Percentiles rank a stretch among this genome's conserved stretches.
Conservation (phyloP, 2,888 invertebrate genomes). For the Amiota mariae region DNA sequence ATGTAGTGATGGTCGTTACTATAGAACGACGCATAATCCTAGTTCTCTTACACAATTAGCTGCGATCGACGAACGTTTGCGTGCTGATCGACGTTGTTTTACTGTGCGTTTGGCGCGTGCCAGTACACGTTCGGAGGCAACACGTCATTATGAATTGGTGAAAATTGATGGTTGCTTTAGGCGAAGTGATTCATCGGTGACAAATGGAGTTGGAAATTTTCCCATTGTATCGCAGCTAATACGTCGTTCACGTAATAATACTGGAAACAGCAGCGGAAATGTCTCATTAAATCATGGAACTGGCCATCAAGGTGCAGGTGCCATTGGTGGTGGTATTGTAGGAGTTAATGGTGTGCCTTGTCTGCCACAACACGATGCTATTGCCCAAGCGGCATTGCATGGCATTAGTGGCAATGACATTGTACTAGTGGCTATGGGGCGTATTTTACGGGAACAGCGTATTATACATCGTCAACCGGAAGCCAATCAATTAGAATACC, state of each 20-base stretch:
- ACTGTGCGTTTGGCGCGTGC: constrained; percentile 78
- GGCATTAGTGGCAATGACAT: constrained; percentile 78
- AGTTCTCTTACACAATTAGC: constrained; percentile 56
- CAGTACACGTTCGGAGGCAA: constrained; percentile 82
- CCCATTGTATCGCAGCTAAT: constrained; percentile 73
- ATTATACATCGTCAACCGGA: constrained; percentile 80
- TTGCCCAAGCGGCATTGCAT: constrained; percentile 75
- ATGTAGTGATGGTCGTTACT: constrained; percentile 51
- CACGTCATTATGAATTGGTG: constrained; percentile 80
- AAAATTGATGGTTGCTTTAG: constrained; percentile 67
- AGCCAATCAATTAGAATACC: constrained; percentile 87
- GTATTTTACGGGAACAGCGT: constrained; percentile 81
- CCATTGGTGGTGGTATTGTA: neutral
- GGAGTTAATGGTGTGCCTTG: constrained; percentile 46
- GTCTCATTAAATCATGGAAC: neutral
- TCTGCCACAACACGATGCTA: constrained; percentile 66
- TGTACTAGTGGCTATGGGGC: constrained; percentile 83
- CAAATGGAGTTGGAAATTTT: constrained; percentile 73
- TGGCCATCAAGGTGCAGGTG: neutral
- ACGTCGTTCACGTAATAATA: constrained; percentile 74
- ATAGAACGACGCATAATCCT: constrained; percentile 50
- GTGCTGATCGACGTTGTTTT: constrained; percentile 76
- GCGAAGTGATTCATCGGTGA: constrained; percentile 76
- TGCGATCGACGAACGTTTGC: constrained; percentile 68
- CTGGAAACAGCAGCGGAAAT: constrained; percentile 17